Evolutionary conservation across 2,113 vertebrate genomes (phyloP), one percentile per base, ranked within the genome.

Genomic region (Ophiodon elongatus): DNA sequence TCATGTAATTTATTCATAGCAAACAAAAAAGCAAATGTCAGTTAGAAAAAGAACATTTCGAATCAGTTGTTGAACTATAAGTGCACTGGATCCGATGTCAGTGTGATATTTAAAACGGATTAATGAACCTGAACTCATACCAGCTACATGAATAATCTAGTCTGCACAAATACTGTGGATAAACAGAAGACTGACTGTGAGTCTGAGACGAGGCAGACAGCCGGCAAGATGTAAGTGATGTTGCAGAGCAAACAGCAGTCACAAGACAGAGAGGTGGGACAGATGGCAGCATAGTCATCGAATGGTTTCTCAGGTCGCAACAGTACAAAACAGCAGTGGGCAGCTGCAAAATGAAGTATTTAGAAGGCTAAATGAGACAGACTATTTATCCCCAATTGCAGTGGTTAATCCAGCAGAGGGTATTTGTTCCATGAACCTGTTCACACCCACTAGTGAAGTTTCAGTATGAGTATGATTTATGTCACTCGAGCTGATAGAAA

Each of bases 261-360:
- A 63, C 7, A 5, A 88, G 84, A 85, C 43, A 69, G 41, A 83
- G 76, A 65, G 65, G 56, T 57, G 80, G 60, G 41, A 80, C 92
- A 89, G 89, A 91, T 88, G 91, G 89, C 82, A 54, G 50, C 39
- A 8, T 57, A 73, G 82, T 85, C 75, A 80, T 82, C 57, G 9
- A 39, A 67, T 33, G 70, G 65, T 54, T 73, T 73, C 73, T 82
- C 68, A 35, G 62, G 77, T 72, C 57, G 33, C 2, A 0, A 37
- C 57, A 31, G 74, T 1, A 76, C 15, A 64, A 64, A 80, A 80
- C 72, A 80, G 80, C 77, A 78, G 82, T 27, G 60, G 74, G 65
- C 79, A 69, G 66, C 80, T 78, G 81, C 76, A 85, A 64, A 87
- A 79, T 8, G 2, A 80, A 56, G 73, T 66, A 66, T 81, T 74